phyloP scores from a whole-genome alignment of 2,888 invertebrate genomes.

The Stomorhina lunata region DNA sequence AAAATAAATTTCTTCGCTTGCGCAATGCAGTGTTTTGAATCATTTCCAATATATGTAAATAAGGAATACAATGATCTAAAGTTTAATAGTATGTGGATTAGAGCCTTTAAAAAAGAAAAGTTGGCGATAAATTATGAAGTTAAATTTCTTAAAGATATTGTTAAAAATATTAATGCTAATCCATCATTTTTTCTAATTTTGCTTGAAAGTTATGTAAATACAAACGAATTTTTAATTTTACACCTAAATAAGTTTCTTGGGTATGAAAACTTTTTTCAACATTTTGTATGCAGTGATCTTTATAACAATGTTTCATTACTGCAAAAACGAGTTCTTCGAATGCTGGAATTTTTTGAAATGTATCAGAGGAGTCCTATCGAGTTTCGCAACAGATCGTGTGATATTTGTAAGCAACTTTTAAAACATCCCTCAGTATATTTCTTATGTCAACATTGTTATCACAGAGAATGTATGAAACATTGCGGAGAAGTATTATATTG shows the following conservation, averaged over 20 bases:
- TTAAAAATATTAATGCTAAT: constrained; percentile 32
- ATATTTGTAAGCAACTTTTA: constrained; percentile 69
- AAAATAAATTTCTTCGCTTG: constrained; percentile 19
- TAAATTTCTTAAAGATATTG: neutral
- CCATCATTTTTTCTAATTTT: constrained; percentile 46
- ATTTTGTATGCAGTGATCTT: constrained; percentile 28
- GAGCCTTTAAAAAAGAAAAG: constrained; percentile 15
- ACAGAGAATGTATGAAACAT: constrained; percentile 68
- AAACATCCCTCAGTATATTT: constrained; percentile 69
- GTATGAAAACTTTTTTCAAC: constrained; percentile 19
- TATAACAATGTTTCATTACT: neutral
- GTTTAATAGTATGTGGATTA: constrained; percentile 21
- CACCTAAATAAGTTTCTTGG: constrained; percentile 38
- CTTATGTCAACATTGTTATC: constrained; percentile 73
- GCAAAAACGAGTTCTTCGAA: neutral
- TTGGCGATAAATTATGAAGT: neutral
- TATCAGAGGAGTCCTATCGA: constrained; percentile 69
- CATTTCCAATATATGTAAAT: neutral
- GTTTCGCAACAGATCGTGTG: constrained; percentile 71
- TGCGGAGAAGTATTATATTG: constrained; percentile 20
- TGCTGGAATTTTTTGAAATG: constrained; percentile 11
- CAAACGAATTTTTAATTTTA: constrained; percentile 2
- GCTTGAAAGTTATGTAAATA: constrained; percentile 14
- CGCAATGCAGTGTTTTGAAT: constrained; percentile 30
- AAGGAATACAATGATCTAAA: neutral